These are phyloP conservation scores for Neoitamus cyanurus DNA, from an alignment of 2,888 invertebrate species.

Conservation along the genomic window DNA sequence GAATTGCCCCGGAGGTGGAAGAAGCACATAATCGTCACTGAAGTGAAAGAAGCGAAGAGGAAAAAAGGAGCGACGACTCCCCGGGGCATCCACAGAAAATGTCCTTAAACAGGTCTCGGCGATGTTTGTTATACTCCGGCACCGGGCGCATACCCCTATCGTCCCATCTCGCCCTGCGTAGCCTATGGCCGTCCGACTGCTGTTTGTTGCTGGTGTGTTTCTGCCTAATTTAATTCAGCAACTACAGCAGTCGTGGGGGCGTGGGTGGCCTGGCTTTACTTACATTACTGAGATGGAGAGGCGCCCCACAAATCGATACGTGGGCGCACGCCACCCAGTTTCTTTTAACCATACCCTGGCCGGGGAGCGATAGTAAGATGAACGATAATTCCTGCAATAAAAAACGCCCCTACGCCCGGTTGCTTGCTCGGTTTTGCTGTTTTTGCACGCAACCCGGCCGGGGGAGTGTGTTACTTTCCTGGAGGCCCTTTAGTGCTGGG, in stretches of 20 bases:
- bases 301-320: slow-evolving; percentile 27
- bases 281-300: not conserved
- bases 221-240: slow-evolving; percentile 45
- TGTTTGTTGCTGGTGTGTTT: slow-evolving; percentile 27
- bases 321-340: not conserved
- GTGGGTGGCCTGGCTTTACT: not conserved
- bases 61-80: not conserved
- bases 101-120: slow-evolving; percentile 41
- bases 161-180: not conserved
- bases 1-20: not conserved
- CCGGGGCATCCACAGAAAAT: not conserved
- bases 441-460: slow-evolving; percentile 23
- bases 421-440: slow-evolving; percentile 2
- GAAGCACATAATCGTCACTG: slow-evolving; percentile 33
- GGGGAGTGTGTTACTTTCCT: slow-evolving; percentile 3
- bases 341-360: slow-evolving; percentile 29
- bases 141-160: not conserved
- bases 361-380: slow-evolving; percentile 40
- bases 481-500: not conserved
- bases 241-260: not conserved
- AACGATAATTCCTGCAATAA: slow-evolving; percentile 36
- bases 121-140: slow-evolving; percentile 33
- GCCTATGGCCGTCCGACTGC: not conserved
- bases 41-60: not conserved
- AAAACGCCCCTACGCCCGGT: slow-evolving; percentile 13